phyloP scores from a whole-genome alignment of 2,797 vertebrate genomes.

The Aphelocoma californica region DNA sequence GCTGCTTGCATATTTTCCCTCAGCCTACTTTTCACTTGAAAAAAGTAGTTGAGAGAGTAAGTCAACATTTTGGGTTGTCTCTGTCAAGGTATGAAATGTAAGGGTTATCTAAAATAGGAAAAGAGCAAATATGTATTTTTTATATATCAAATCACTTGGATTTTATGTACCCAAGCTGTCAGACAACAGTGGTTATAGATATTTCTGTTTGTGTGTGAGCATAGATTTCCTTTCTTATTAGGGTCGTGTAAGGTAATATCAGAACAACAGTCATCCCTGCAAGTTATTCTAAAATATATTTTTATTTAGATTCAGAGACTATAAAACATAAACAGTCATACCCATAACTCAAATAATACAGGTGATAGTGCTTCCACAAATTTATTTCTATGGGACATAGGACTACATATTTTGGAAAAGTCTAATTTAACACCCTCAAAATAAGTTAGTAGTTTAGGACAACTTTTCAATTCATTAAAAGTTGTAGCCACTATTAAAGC shows the following conservation, averaged over 20 bases:
- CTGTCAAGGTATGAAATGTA: background rate
- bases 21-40: background rate
- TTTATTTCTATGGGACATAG: background rate
- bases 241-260: background rate
- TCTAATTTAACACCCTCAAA: background rate
- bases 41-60: background rate
- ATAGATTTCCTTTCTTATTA: background rate
- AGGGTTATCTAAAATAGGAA: background rate
- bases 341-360: background rate
- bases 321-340: background rate
- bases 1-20: background rate
- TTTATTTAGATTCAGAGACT: background rate
- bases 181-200: background rate
- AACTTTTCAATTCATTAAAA: background rate
- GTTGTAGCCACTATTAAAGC: background rate
- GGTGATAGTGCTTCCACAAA: background rate
- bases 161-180: background rate
- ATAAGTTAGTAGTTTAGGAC: background rate
- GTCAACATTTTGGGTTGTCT: background rate
- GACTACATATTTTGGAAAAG: background rate
- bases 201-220: rapidly evolving
- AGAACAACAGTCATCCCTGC: background rate
- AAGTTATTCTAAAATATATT: background rate
- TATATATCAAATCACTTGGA: background rate
- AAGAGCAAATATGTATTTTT: background rate